These are phyloP conservation scores for Ptychochromis oligacanthus DNA, from an alignment of 2,113 vertebrate species.

Conservation along the genomic window DNA sequence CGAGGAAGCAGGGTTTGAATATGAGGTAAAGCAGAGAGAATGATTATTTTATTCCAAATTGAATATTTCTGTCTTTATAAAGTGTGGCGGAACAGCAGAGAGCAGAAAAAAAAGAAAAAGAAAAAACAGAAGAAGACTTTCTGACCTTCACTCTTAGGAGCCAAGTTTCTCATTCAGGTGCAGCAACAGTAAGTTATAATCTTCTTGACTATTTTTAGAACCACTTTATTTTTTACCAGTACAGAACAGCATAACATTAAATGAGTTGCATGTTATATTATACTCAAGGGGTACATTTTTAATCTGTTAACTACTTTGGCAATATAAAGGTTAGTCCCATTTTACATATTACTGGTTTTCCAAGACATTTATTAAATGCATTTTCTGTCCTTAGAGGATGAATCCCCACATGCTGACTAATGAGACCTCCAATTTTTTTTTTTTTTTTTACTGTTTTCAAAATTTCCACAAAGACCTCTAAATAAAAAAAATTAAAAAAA, in stretches of 20 bases:
- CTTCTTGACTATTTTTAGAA: accelerated
- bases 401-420: no score
- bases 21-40: not conserved
- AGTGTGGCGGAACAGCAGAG: not conserved
- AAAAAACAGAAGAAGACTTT: not conserved
- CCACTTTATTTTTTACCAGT: not conserved
- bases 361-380: no score
- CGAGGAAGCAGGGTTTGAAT: slow-evolving; percentile 11
- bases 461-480: no score
- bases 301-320: not conserved
- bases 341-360: no score
- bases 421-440: no score
- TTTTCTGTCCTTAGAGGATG: no score
- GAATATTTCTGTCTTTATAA: no score
- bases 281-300: not conserved
- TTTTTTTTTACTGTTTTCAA: no score
- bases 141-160: not conserved
- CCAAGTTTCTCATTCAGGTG: not conserved
- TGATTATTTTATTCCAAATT: not conserved
- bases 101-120: not conserved
- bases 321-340: accelerated
- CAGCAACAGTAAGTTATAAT: not conserved
- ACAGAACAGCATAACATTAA: not conserved
- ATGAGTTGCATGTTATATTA: not conserved
- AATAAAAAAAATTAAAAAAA: no score